Percentiles rank a stretch among this genome's conserved stretches.
phyloP scores from a whole-genome alignment of 2,797 vertebrate genomes.

The Garrulus glandarius region DNA sequence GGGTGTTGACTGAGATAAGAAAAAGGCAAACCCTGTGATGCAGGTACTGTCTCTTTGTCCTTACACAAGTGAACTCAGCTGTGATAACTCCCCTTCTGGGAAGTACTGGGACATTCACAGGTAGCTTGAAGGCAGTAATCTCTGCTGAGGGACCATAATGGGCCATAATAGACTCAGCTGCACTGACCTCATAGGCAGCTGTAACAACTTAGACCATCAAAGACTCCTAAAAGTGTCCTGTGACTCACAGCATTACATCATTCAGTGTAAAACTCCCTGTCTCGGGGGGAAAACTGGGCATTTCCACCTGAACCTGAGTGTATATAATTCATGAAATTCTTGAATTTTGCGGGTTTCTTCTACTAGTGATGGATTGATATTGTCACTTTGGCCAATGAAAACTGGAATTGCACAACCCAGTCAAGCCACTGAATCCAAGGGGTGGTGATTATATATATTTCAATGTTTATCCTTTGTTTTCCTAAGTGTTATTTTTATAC shows the following conservation, averaged over 20 bases:
- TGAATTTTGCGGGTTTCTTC: not conserved
- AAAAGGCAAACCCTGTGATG: not conserved
- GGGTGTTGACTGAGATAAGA: not conserved
- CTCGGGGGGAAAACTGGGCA: no score
- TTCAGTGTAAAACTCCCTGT: not conserved
- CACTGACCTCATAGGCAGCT: not conserved
- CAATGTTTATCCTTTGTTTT: not conserved
- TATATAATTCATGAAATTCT: not conserved
- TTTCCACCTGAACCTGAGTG: not conserved
- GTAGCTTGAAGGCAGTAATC: not conserved
- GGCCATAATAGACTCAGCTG: no score
- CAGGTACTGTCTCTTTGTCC: not conserved
- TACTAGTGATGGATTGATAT: not conserved
- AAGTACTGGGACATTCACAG: not conserved
- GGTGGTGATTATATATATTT: not conserved
- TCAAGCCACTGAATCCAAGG: not conserved
- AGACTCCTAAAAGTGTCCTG: not conserved
- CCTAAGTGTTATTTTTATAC: not conserved
- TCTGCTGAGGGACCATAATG: not conserved
- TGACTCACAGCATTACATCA: no score
- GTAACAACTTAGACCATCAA: no score
- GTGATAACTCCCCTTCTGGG: not conserved
- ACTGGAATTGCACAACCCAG: not conserved
- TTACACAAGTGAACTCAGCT: not conserved
- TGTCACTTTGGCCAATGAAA: not conserved